phyloP scores from a whole-genome alignment of 2,797 vertebrate genomes.

The Rhabdophis nuchalis region DNA sequence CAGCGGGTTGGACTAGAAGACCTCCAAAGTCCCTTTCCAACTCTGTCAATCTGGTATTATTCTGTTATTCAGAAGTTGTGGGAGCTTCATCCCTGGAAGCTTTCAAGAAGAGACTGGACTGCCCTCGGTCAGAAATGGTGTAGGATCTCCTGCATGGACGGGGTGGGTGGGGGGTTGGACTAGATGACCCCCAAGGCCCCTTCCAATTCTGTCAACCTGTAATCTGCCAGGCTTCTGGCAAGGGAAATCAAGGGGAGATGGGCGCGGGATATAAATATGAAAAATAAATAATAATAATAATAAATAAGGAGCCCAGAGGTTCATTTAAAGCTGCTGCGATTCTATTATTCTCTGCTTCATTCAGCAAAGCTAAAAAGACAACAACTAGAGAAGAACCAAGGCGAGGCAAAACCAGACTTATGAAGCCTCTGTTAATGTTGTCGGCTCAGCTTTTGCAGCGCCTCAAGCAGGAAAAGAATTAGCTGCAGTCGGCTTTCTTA shows the following conservation, averaged over 20 bases:
- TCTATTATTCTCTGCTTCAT: not conserved
- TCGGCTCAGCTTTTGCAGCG: not conserved
- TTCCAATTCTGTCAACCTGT: not conserved
- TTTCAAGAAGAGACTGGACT: not conserved
- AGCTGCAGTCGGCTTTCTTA: not conserved
- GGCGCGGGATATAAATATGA: too few relatives aligned
- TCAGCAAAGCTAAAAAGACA: not conserved
- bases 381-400: not conserved
- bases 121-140: not conserved
- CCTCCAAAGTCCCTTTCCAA: too few relatives aligned
- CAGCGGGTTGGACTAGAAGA: too few relatives aligned
- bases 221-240: too few relatives aligned
- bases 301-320: too few relatives aligned
- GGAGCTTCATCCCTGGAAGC: rapidly evolving
- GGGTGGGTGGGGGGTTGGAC: not conserved
- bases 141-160: not conserved
- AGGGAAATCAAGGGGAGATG: too few relatives aligned
- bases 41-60: too few relatives aligned
- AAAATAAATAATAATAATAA: too few relatives aligned
- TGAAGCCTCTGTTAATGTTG: not conserved
- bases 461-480: not conserved
- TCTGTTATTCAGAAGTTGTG: too few relatives aligned
- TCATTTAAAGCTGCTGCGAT: too few relatives aligned
- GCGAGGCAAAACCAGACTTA: not conserved
- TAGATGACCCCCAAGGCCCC: not conserved